Conservation (phyloP, 1,140 invertebrate species). For the Zaprionus nigranus region DNA sequence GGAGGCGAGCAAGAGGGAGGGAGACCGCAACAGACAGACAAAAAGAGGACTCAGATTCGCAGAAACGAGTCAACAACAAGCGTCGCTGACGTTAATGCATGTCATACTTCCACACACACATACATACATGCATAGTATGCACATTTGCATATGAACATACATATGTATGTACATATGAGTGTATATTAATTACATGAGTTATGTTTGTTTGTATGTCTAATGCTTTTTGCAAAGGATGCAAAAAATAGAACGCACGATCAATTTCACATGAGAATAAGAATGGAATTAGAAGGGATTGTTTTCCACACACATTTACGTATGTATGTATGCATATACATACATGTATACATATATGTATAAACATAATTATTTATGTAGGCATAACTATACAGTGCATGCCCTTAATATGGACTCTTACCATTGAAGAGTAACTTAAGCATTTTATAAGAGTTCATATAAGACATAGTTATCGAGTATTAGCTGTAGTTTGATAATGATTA, state of each 20-base stretch:
- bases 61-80: conserved; percentile 23
- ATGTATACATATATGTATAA: neutral
- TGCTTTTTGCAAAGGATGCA: conserved; percentile 19
- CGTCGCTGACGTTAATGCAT: conserved; percentile 13
- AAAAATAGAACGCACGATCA: conserved; percentile 22
- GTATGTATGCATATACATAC: neutral
- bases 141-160: neutral
- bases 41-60: conserved; percentile 20
- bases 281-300: neutral
- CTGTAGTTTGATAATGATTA: neutral
- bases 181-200: conserved; percentile 12
- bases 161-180: neutral
- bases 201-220: neutral
- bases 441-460: too few species aligned
- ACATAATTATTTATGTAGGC: neutral
- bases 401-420: too few species aligned
- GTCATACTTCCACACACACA: neutral
- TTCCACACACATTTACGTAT: neutral
- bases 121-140: neutral
- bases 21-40: conserved; percentile 2
- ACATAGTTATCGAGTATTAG: neutral
- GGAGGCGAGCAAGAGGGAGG: neutral
- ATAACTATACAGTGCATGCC: neutral
- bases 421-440: too few species aligned
- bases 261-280: conserved; percentile 8